Evolutionary conservation across 2,888 invertebrate genomes (phyloP).

Genomic region (Chalcosyrphus nemorum): DNA sequence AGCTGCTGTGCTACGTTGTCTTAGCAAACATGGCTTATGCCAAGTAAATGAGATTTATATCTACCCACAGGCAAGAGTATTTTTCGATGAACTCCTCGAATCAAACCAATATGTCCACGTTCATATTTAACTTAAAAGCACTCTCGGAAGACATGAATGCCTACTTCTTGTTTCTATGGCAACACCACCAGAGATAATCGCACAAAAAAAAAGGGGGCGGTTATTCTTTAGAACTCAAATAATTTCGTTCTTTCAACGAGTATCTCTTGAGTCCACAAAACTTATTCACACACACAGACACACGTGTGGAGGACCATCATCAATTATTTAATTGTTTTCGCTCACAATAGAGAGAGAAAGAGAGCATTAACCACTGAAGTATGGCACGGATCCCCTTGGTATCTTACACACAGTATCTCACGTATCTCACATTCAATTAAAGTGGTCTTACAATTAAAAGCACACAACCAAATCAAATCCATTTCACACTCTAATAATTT

Average conservation of each 20-base stretch:
- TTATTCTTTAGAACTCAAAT: neutral
- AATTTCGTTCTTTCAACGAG: neutral
- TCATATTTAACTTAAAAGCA: neutral
- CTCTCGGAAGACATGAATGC: neutral
- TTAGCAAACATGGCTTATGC: neutral
- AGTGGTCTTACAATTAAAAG: constrained; percentile 1
- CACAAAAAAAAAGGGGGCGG: neutral
- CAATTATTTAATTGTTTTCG: constrained; percentile 45
- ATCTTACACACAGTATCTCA: neutral
- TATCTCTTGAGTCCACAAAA: neutral
- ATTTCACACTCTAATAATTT: constrained; percentile 32
- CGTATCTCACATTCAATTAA: constrained; percentile 6
- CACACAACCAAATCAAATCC: constrained; percentile 14
- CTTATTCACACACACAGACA: neutral
- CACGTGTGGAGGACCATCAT: neutral
- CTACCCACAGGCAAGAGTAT: neutral
- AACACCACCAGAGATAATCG: neutral
- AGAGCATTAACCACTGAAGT: neutral
- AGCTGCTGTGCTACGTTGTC: neutral
- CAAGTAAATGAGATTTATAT: neutral
- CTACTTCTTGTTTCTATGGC: neutral
- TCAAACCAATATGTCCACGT: neutral
- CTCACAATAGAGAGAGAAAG: neutral
- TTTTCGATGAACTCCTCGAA: neutral
- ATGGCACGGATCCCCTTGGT: neutral